Evolutionary conservation across 2,888 invertebrate species (phyloP).

Genomic region (Neoscelio sp.): DNA sequence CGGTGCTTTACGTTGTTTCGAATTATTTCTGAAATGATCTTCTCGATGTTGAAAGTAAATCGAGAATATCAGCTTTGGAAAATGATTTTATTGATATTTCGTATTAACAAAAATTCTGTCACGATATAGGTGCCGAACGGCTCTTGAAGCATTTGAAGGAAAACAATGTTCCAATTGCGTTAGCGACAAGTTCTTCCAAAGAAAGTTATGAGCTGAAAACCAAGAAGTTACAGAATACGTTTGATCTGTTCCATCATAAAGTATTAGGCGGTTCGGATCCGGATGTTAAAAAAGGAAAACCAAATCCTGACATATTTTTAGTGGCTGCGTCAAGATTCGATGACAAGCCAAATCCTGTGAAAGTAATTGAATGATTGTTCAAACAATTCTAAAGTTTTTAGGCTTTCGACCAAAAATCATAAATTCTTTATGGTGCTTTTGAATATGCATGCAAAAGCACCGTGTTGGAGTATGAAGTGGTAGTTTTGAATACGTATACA

Average conservation of each 20-base stretch:
- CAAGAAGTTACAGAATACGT: slow-evolving; percentile 83
- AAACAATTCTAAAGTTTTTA: no score
- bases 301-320: slow-evolving; percentile 88
- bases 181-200: slow-evolving; percentile 88
- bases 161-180: slow-evolving; percentile 87
- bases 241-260: slow-evolving; percentile 85
- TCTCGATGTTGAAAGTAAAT: no score
- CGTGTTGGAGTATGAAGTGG: no score
- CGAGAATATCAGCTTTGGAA: no score
- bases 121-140: slow-evolving; percentile 84
- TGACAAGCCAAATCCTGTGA: slow-evolving; percentile 83
- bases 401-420: no score
- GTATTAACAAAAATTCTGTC: not conserved
- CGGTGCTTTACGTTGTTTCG: no score
- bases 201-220: slow-evolving; percentile 85
- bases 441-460: no score
- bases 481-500: no score
- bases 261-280: slow-evolving; percentile 88
- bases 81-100: no score
- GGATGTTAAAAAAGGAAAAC: slow-evolving; percentile 89
- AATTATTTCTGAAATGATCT: no score
- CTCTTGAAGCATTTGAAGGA: slow-evolving; percentile 86
- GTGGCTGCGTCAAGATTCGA: slow-evolving; percentile 86
- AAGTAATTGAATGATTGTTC: slow-evolving; percentile 70
- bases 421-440: no score